These are phyloP conservation scores for Phania funesta DNA, from an alignment of 2,888 invertebrate genomes.

Conservation along the genomic window DNA sequence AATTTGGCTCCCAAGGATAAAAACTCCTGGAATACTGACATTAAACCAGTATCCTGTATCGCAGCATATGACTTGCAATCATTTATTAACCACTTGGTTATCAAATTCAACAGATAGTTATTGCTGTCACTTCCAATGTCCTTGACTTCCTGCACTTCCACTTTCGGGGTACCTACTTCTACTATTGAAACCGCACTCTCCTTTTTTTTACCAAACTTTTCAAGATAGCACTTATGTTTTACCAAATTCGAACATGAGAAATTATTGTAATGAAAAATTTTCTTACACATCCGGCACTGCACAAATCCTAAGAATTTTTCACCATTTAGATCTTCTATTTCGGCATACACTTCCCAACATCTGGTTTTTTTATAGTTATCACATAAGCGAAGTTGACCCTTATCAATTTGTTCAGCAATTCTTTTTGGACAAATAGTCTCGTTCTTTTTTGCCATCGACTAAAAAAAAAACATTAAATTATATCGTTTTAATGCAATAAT, in stretches of 20 bases:
- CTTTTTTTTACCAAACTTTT: background rate
- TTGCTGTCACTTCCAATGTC: background rate
- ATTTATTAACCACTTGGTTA: background rate
- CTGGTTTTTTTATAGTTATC: background rate
- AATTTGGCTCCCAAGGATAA: background rate
- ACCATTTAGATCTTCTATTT: background rate
- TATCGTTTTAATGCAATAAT: too few relatives aligned
- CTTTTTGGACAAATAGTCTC: background rate
- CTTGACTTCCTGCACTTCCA: background rate
- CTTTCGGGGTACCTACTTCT: background rate
- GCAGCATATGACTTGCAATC: background rate
- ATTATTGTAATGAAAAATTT: background rate
- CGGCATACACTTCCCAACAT: background rate
- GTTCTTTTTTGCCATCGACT: background rate
- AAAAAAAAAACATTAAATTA: too few relatives aligned
- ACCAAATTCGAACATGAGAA: background rate
- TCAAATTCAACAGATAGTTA: background rate
- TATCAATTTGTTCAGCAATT: background rate
- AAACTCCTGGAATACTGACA: background rate
- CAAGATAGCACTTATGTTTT: background rate
- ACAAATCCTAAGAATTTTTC: background rate
- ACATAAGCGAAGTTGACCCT: background rate
- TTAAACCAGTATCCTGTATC: background rate
- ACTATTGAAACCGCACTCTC: background rate
- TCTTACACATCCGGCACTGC: background rate